phyloP scores from a whole-genome alignment of 2,888 invertebrate genomes.

The Ganaspis brasiliensis region DNA sequence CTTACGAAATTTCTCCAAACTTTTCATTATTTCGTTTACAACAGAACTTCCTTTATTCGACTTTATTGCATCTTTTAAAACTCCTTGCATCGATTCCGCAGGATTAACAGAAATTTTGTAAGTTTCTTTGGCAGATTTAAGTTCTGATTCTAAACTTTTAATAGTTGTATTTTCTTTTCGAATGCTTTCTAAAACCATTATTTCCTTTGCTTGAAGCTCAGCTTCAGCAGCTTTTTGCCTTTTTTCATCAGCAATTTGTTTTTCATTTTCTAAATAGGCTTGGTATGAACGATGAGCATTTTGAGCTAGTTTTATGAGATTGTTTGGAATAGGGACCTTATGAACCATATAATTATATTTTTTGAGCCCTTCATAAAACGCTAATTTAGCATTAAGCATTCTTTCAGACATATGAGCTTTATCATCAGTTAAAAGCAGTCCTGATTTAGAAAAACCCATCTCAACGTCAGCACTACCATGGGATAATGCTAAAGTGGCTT shows the following conservation, averaged over 20 bases:
- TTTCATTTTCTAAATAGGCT: background rate
- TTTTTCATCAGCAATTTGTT: background rate
- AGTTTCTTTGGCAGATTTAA: background rate
- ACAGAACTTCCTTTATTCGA: background rate
- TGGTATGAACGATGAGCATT: background rate
- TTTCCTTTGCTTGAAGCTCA: background rate
- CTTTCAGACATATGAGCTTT: slow-evolving; percentile 45
- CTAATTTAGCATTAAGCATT: slow-evolving; percentile 46
- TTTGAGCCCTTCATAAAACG: slow-evolving; percentile 44
- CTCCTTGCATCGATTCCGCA: background rate
- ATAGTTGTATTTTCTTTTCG: background rate
- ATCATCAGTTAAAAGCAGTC: slow-evolving; percentile 43
- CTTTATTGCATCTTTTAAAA: background rate
- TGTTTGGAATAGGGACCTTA: slow-evolving; percentile 43
- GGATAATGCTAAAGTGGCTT: background rate
- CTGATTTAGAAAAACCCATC: slow-evolving; percentile 47
- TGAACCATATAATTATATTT: slow-evolving; percentile 33
- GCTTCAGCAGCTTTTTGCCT: background rate
- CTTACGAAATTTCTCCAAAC: slow-evolving; percentile 19
- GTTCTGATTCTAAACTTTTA: background rate
- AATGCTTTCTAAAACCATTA: background rate
- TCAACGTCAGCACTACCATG: slow-evolving; percentile 44
- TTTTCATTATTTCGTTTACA: slow-evolving; percentile 2
- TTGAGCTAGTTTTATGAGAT: slow-evolving; percentile 15
- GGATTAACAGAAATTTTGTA: background rate